phyloP scores from a whole-genome alignment of 1,140 invertebrate species.

The Caenorhabditis briggsae region DNA sequence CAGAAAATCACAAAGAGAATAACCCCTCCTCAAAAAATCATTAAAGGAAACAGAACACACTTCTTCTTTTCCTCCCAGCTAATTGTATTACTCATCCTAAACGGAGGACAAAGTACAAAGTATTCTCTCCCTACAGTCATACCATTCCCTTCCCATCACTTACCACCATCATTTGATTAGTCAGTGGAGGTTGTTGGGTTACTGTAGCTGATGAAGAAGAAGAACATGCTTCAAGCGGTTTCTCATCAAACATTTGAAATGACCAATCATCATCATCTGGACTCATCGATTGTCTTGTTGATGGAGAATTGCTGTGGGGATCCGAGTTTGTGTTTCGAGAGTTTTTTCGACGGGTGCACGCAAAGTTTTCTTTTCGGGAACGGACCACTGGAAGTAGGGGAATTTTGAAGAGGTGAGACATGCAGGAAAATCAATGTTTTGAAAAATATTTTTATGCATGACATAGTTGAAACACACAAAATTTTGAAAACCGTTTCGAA shows the following conservation, averaged over 20 bases:
- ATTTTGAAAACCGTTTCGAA: too few relatives aligned
- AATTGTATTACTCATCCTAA: too few relatives aligned
- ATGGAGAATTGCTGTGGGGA: conserved; percentile 24
- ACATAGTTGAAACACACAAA: too few relatives aligned
- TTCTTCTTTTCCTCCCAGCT: too few relatives aligned
- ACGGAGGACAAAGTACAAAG: conserved; percentile 30
- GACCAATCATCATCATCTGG: conserved; percentile 39
- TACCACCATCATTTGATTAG: conserved; percentile 4
- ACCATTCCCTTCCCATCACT: conserved; percentile 4
- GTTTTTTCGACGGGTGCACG: conserved; percentile 37
- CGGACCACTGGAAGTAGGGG: conserved; percentile 19
- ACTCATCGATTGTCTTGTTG: conserved; percentile 16
- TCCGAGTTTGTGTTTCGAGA: conserved; percentile 23
- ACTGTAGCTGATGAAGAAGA: neutral
- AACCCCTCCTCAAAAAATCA: too few relatives aligned
- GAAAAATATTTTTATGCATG: too few relatives aligned
- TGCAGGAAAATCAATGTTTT: too few relatives aligned
- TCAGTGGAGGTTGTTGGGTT: neutral
- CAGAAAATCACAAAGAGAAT: too few relatives aligned
- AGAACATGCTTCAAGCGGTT: neutral
- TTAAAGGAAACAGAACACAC: too few relatives aligned
- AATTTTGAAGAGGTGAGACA: too few relatives aligned
- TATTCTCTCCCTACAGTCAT: neutral
- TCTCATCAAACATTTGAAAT: conserved; percentile 40
- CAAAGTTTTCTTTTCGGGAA: conserved; percentile 13